Conservation (phyloP, 2,113 vertebrate genomes). For the Ancistrus triradiatus region DNA sequence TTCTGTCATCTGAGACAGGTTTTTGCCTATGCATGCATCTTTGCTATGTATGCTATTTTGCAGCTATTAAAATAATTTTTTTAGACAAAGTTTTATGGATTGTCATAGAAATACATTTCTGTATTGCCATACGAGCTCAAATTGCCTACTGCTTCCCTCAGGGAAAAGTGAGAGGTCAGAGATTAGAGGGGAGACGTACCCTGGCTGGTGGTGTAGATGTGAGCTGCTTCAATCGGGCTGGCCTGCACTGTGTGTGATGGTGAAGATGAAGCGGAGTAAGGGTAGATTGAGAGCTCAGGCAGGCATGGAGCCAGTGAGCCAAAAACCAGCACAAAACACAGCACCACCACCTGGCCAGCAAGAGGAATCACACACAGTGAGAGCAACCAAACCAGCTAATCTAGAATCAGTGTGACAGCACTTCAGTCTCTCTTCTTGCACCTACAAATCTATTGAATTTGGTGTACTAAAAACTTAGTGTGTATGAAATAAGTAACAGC, state of each 20-base stretch:
- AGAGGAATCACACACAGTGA: conserved; percentile 47
- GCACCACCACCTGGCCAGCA: conserved; percentile 80
- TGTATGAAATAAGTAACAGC: too few relatives aligned
- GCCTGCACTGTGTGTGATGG: conserved; percentile 79
- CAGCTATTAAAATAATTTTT: too few relatives aligned
- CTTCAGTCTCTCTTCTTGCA: too few relatives aligned
- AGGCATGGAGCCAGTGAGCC: conserved; percentile 90
- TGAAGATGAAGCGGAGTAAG: conserved; percentile 41
- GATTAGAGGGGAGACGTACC: conserved; percentile 70
- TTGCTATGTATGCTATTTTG: too few relatives aligned
- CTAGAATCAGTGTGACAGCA: conserved; percentile 27
- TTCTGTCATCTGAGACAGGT: too few relatives aligned
- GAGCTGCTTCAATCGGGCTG: conserved; percentile 69
- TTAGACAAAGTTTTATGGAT: too few relatives aligned
- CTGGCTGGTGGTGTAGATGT: conserved; percentile 87
- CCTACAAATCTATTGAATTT: too few relatives aligned
- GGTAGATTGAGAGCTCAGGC: conserved; percentile 79
- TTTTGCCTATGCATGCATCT: too few relatives aligned
- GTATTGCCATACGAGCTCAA: too few relatives aligned
- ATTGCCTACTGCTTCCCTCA: too few relatives aligned
- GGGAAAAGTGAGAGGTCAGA: neutral
- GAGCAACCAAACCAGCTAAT: conserved; percentile 32
- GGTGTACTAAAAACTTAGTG: too few relatives aligned
- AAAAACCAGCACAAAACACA: conserved; percentile 95
- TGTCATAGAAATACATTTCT: too few relatives aligned